Base-by-base conservation (phyloP, 2,888 invertebrate genomes). In the Branchipolynoe longqiensis region DNA sequence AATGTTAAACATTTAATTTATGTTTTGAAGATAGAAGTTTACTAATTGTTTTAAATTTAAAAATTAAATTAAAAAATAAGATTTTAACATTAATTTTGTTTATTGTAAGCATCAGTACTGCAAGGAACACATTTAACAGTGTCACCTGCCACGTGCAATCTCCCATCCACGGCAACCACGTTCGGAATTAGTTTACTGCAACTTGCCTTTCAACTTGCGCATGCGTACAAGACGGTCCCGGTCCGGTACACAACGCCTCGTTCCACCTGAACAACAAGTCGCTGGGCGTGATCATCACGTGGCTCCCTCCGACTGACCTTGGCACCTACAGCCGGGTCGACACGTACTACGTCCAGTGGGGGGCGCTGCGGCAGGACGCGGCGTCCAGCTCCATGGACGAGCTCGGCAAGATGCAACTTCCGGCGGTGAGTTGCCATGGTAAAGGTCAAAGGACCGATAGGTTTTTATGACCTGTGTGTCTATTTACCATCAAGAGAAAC, bases 271-370 rank as follows among this genome's bases (percentile, higher is more conserved):
- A 69, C 14, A 69, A 69, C 69, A 38, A 6, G 31, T 28, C 78
- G 0, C 4, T 78, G 78, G 22, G 25, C 28, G 41, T 78, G 54
- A 6, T 25, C 14, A 41, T 54, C 28, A 54, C 4, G 31, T 78
- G 78, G 78, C 1, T 25, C 0, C 78, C 78, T 78, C 78, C 78
- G 12, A 12, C 41, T 2, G 48, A 48, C 62, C 62, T 62, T 6
- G 62, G 62, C 28, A 25, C 62, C n/a, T 22, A 14, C n/a, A 28
- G n/a, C 18, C 25, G 28, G 22, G 78, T 78, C 22, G 78, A 78
- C 18, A 12, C 22, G 4, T 78, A 78, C 33, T 22, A 31, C 54
- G 28, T 78, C 25, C 78, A 78, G 78, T 78, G 78, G 78, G 78
- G 78, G 0, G n/a, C 31, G 28, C 12, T 48, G 0, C 18, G 22